Evolutionary conservation across 1,140 invertebrate genomes (phyloP).

Genomic region (Sitophilus oryzae): DNA sequence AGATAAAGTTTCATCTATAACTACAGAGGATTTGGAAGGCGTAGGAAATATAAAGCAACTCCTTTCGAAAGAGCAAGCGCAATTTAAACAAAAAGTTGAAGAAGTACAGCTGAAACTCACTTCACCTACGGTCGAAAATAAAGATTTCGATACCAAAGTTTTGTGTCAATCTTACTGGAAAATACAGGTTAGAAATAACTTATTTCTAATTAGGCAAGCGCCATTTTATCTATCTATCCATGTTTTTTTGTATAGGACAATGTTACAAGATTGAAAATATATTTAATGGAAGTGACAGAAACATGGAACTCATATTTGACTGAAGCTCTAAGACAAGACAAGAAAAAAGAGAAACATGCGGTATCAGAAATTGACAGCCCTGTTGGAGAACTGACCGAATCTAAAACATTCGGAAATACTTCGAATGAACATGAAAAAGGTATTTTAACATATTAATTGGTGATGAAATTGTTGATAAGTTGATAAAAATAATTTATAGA

Average conservation of each 20-base stretch:
- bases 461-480: too few relatives aligned
- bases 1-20: slow-evolving; percentile 48
- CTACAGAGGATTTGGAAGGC: slow-evolving; percentile 48
- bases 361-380: slow-evolving; percentile 29
- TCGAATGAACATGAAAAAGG: slow-evolving; percentile 12
- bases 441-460: slow-evolving; percentile 2
- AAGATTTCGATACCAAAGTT: slow-evolving; percentile 35
- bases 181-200: not conserved
- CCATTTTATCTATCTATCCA: not conserved
- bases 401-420: not conserved
- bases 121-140: slow-evolving; percentile 54
- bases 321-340: slow-evolving; percentile 32
- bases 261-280: slow-evolving; percentile 56
- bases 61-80: slow-evolving; percentile 58
- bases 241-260: slow-evolving; percentile 45
- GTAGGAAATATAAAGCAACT: slow-evolving; percentile 50
- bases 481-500: too few relatives aligned
- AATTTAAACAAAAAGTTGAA: slow-evolving; percentile 68
- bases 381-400: slow-evolving; percentile 9
- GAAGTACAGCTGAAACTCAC: slow-evolving; percentile 66
- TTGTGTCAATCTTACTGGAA: slow-evolving; percentile 17
- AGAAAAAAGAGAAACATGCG: slow-evolving; percentile 37
- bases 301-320: slow-evolving; percentile 60
- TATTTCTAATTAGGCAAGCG: not conserved
- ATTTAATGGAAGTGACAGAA: slow-evolving; percentile 57